Conservation (phyloP, 1,140 invertebrate genomes). For the Cardiocondyla obscurior region DNA sequence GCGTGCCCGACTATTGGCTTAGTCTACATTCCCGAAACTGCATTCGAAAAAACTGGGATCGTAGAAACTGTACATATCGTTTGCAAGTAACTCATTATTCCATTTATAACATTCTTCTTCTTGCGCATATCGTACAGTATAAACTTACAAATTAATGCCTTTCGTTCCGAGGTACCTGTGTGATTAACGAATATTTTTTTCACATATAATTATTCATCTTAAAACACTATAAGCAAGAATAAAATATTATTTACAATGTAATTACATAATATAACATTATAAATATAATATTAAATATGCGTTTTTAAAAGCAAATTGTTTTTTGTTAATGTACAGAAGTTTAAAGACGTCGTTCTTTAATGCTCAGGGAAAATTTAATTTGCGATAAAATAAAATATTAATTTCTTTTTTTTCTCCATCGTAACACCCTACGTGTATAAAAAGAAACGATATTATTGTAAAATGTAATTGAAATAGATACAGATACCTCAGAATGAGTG, state of each 20-base stretch:
- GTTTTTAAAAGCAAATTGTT: background rate
- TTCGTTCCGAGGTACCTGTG: constrained; percentile 20
- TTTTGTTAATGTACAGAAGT: background rate
- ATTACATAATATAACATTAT: background rate
- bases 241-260: background rate
- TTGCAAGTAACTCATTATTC: background rate
- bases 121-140: background rate
- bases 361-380: background rate
- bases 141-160: constrained; percentile 30
- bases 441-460: background rate
- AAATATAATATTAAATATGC: background rate
- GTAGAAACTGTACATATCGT: constrained; percentile 6
- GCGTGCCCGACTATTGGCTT: background rate
- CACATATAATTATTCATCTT: background rate
- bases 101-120: constrained; percentile 21
- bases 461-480: constrained; percentile 10
- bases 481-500: constrained; percentile 35
- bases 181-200: background rate
- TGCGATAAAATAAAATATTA: background rate
- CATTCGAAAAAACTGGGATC: background rate
- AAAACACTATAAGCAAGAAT: background rate
- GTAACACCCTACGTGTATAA: background rate
- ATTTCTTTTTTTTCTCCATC: background rate
- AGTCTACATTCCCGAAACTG: background rate
- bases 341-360: background rate